A percentile compares a stretch with the other conserved stretches of the same genome.
Evolutionary conservation across 2,888 invertebrate species (phyloP).

Genomic region (Pachydiplax longipennis): DNA sequence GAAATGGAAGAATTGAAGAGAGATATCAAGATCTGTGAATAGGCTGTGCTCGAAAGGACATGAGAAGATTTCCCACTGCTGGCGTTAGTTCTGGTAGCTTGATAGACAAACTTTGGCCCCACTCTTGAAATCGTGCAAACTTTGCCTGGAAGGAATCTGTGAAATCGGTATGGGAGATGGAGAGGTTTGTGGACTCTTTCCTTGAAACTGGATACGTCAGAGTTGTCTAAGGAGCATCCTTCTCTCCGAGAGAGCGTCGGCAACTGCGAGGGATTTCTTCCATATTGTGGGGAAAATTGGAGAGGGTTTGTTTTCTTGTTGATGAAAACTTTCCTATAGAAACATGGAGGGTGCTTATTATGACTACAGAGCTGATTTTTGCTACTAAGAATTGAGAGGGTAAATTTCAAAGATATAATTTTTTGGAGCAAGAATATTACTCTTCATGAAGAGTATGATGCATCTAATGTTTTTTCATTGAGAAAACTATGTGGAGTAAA

Average conservation of each 20-base stretch:
- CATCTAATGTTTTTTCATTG: too few relatives aligned
- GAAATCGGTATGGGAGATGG: background rate
- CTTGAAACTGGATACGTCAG: background rate
- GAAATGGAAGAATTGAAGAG: background rate
- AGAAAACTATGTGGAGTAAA: too few relatives aligned
- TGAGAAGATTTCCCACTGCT: background rate
- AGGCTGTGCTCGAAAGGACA: background rate
- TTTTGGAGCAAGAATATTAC: too few relatives aligned
- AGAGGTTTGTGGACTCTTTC: background rate
- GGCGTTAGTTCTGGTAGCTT: background rate
- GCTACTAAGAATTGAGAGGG: too few relatives aligned
- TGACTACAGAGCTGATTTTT: too few relatives aligned
- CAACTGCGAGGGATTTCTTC: background rate
- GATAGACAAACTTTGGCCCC: background rate
- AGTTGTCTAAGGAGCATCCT: background rate
- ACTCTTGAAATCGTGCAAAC: background rate
- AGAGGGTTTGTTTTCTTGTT: background rate
- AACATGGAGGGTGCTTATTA: too few relatives aligned
- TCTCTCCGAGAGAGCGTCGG: background rate
- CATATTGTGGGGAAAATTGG: background rate
- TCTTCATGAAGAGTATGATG: too few relatives aligned
- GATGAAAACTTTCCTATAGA: background rate
- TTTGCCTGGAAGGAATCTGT: background rate
- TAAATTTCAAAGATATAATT: too few relatives aligned
- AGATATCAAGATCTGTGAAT: background rate